phyloP scores from a whole-genome alignment of 2,113 vertebrate species.

The Passer montanus region DNA sequence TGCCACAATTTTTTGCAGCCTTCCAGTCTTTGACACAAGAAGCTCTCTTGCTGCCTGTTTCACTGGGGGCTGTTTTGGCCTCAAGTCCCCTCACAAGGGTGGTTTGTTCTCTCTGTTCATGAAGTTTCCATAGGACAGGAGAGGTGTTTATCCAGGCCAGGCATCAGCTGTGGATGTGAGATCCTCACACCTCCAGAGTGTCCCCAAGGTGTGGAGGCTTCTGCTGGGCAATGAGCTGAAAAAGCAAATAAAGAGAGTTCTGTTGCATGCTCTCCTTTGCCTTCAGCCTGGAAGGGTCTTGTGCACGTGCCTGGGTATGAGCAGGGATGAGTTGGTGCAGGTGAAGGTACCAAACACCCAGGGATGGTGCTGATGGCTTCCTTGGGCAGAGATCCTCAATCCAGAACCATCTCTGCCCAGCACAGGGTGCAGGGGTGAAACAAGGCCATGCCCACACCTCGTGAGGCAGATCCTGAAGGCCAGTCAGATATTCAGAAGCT shows the following conservation, averaged over 20 bases:
- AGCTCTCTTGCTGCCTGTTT: not conserved
- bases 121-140: not conserved
- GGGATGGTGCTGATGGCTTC: not conserved
- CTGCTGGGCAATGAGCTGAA: not conserved
- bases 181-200: not conserved
- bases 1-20: not conserved
- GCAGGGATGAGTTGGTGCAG: not conserved
- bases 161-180: not conserved
- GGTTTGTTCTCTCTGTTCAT: not conserved
- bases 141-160: not conserved
- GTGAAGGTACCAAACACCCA: accelerated
- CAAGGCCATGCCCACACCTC: not conserved
- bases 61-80: not conserved
- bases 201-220: not conserved
- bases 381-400: not conserved
- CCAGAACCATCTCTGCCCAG: not conserved
- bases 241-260: not conserved
- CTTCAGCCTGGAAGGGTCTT: not conserved
- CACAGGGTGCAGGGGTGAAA: not conserved
- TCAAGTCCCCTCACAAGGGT: not conserved
- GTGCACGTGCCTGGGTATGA: accelerated
- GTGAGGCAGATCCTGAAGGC: not conserved
- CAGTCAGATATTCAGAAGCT: not conserved
- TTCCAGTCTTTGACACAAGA: not conserved
- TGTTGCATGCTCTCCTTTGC: not conserved